phyloP scores from a whole-genome alignment of 2,888 invertebrate species.

The Sisyra nigra region DNA sequence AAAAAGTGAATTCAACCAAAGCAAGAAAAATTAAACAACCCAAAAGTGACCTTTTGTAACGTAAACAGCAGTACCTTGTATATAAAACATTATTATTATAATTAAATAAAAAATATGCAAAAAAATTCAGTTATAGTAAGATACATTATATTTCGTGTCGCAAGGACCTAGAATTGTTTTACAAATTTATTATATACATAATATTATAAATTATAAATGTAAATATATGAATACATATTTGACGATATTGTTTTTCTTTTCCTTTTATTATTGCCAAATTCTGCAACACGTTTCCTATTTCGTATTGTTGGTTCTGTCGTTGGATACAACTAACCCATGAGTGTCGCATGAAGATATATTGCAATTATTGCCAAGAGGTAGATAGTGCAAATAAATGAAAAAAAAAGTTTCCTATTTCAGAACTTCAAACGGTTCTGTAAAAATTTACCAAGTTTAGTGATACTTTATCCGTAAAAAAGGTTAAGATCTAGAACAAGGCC shows the following conservation, averaged over 20 bases:
- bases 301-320: too few relatives aligned
- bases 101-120: conserved; percentile 7
- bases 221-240: conserved; percentile 13
- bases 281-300: too few relatives aligned
- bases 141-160: conserved; percentile 21
- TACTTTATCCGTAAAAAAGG: too few relatives aligned
- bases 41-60: conserved; percentile 28
- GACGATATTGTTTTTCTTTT: conserved; percentile 9
- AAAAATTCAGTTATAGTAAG: conserved; percentile 18
- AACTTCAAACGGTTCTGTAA: too few relatives aligned
- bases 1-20: conserved; percentile 10
- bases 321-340: too few relatives aligned
- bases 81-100: conserved; percentile 22
- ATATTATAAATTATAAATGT: conserved; percentile 12
- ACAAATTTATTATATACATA: conserved; percentile 19
- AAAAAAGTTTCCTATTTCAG: too few relatives aligned
- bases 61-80: conserved; percentile 28
- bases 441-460: too few relatives aligned
- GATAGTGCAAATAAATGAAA: too few relatives aligned
- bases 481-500: too few relatives aligned
- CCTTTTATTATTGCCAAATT: conserved; percentile 8
- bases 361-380: too few relatives aligned
- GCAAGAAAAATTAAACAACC: conserved; percentile 13
- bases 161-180: conserved; percentile 24
- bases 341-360: too few relatives aligned